Evolutionary conservation across 2,797 vertebrate genomes (phyloP), one percentile per base, ranked within the genome.

Genomic region (Odontamblyopus lacepedii): DNA sequence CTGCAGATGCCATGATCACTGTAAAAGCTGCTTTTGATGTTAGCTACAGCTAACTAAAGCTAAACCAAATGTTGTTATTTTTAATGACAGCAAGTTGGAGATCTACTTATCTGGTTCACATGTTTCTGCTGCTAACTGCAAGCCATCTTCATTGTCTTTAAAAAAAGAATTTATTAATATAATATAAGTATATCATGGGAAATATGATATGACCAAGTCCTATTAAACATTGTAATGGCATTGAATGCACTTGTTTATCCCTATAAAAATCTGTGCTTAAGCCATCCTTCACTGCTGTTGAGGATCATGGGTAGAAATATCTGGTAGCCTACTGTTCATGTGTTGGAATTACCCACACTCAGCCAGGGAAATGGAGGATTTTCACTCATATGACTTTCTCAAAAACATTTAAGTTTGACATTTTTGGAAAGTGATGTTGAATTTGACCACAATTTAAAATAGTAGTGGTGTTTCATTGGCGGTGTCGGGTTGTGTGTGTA

Each of bases 341-440:
- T 38, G 61, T 63, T 19, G 32, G 30, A 63, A 63, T 7, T 63
- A 38, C 16, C 61, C 61, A 11, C 60, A 9, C 61, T n/a, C 70
- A 38, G 35, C 79, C 85, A 27, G 88, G 88, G 84, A 83, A 75
- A 84, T 61, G 8, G 61, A 75, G 73, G 51, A 80, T 68, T 82
- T 87, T 70, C 30, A 11, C 32, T 35, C 35, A 12, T 41, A 26
- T 12, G 16, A 51, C 26, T 29, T 66, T 48, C 41, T 48, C 23
- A 3, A 65, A 65, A 44, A 65, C 23, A 83, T 84, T 74, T 56
- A 69, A 80, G 67, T 78, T 75, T 80, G 89, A 85, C 83, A 74
- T 76, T 79, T 82, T 82, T 77, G 70, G 63, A 84, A 80, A 79
- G 69, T 74, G 69, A 89, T 85, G 78, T 70, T 68, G 68, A 68